Conservation (phyloP, 2,113 vertebrate genomes). For the Glaucidium brasilianum region DNA sequence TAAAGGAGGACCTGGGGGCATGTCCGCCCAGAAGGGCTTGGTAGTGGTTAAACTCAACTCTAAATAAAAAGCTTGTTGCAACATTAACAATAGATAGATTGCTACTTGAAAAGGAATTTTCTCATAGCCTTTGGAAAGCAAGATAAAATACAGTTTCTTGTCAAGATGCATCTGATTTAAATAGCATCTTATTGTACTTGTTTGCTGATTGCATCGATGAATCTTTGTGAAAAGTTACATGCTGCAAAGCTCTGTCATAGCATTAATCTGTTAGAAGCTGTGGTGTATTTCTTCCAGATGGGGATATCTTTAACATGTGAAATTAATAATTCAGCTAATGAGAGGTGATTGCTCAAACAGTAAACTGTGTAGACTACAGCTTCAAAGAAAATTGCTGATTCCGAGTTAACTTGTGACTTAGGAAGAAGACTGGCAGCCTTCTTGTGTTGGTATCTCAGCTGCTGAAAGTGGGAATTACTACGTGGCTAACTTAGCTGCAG, state of each 20-base stretch:
- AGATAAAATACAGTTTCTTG: not conserved
- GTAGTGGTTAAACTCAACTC: not conserved
- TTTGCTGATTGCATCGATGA: not conserved
- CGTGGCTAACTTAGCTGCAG: not conserved
- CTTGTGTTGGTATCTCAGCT: not conserved
- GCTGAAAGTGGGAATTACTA: not conserved
- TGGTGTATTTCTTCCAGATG: not conserved
- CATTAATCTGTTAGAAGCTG: not conserved
- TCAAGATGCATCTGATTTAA: not conserved
- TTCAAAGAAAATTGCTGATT: not conserved
- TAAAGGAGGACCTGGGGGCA: not conserved
- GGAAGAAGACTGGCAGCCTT: not conserved
- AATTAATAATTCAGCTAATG: not conserved
- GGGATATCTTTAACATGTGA: not conserved
- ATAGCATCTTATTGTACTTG: not conserved
- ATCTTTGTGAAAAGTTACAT: not conserved
- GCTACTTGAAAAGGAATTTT: not conserved
- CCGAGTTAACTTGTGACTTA: rapidly evolving
- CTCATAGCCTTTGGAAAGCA: not conserved
- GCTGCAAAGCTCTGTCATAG: not conserved
- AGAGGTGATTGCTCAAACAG: not conserved
- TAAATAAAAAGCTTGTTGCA: not conserved
- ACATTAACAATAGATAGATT: not conserved
- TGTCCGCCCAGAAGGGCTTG: not conserved
- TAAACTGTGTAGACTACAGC: not conserved